These are phyloP conservation scores for Xanthia icteritia DNA, from an alignment of 2,888 invertebrate genomes.

Conservation along the genomic window DNA sequence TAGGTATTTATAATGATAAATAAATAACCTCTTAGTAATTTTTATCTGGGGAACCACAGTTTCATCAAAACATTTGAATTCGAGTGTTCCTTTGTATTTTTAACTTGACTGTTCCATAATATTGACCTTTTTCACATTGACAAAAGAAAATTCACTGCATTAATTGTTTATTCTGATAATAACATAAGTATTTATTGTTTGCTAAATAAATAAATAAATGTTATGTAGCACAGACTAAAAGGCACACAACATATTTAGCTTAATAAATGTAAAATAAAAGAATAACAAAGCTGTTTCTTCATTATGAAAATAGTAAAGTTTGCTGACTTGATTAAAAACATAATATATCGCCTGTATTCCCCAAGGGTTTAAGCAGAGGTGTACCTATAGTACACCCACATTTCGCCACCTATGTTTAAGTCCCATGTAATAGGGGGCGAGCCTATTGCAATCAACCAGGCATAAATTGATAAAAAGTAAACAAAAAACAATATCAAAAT, in stretches of 20 bases:
- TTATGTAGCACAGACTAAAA: no score
- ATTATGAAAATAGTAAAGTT: not conserved
- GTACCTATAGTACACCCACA: no score
- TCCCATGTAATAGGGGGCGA: no score
- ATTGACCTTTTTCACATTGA: not conserved
- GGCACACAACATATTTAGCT: not conserved
- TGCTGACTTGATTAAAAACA: no score
- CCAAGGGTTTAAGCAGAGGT: no score
- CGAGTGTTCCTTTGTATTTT: not conserved
- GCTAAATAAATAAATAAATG: not conserved
- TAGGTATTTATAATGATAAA: conserved; percentile 8
- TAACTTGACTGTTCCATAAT: not conserved
- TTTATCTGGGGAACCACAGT: conserved; percentile 2
- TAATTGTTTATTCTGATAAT: not conserved
- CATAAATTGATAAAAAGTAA: not conserved
- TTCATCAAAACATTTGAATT: conserved; percentile 8
- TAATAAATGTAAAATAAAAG: not conserved
- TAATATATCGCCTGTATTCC: no score
- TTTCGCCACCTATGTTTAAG: no score
- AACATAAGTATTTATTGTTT: not conserved
- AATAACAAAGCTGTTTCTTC: not conserved
- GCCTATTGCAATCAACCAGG: no score
- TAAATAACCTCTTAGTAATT: conserved; percentile 18
- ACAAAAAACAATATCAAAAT: not conserved
- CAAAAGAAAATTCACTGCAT: not conserved